Base-by-base conservation (phyloP, 2,797 vertebrate genomes). In the Sebastes flavidus region DNA sequence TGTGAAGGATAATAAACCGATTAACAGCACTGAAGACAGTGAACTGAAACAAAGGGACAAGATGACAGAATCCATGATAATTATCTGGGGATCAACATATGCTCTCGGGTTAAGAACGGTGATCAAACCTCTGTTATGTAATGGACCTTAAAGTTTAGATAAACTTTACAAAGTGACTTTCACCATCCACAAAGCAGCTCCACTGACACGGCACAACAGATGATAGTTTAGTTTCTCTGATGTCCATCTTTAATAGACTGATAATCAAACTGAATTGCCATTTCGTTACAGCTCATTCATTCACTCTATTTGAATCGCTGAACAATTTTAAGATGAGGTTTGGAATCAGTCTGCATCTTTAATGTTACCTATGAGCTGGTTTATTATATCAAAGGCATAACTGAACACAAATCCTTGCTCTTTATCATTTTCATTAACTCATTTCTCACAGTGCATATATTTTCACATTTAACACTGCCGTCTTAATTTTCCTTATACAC, bases 91-190 rank as follows among this genome's bases (percentile, higher is more conserved):
- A 79, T 85, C 52, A 75, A 58, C 59, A 30, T 22, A 22, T 61
- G 29, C 72, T 78, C 56, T 56, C n/a, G 68, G 72, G 58, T 78
- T 61, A 59, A 75, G 78, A 77, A 30, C 3, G 1, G 70, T 29
- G 32, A 82, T 80, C 65, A 85, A 78, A 61, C 16, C 22, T 67
- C 38, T 38, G 22, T 42, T 77, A 58, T 38, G 60, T 55, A 65
- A 65, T 60, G 49, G 72, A 75, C 65, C 36, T 61, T 67, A 36
- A 76, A 85, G 75, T 80, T 77, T 27, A 72, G 65, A 34, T 77
- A 46, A 82, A 85, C 67, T 63, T 67, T 27, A 60, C 34, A 75
- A 56, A 67, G 68, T 83, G 59, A 74, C 81, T 65, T 86, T 90
- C 84, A 59, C 52, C 10, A 18, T 59, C 29, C 66, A 59, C 65